Evolutionary conservation across 2,888 invertebrate genomes (phyloP).

Genomic region (Margaritifera margaritifera): DNA sequence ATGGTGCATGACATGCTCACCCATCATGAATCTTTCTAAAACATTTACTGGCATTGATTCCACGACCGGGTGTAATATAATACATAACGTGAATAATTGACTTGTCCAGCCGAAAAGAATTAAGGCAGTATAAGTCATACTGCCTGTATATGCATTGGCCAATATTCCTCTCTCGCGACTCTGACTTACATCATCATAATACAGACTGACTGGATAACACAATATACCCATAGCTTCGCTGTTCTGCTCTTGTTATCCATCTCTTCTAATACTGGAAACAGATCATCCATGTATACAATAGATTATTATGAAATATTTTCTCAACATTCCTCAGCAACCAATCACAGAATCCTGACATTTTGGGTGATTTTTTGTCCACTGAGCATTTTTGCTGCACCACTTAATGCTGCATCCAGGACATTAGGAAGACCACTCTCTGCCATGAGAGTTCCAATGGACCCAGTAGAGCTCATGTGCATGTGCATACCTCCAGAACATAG

Average conservation of each 20-base stretch:
- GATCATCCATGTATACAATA: too few species aligned
- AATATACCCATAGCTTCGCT: conserved; percentile 31
- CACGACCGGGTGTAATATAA: conserved; percentile 39
- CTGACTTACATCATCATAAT: conserved; percentile 36
- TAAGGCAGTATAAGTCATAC: conserved; percentile 38
- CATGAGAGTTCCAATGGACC: conserved; percentile 38
- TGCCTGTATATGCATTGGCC: conserved; percentile 33
- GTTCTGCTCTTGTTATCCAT: conserved; percentile 22
- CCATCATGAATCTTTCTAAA: conserved; percentile 22
- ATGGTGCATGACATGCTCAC: conserved; percentile 44
- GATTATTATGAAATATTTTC: too few species aligned
- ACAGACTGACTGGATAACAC: conserved; percentile 33
- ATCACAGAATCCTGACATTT: conserved; percentile 13
- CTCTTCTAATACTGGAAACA: too few species aligned
- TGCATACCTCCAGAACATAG: conserved; percentile 48
- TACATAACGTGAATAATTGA: conserved; percentile 42
- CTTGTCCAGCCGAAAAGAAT: conserved; percentile 44
- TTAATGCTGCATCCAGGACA: conserved; percentile 33
- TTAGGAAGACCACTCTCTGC: conserved; percentile 39
- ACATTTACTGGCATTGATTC: conserved; percentile 27
- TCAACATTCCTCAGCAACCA: conserved; percentile 20
- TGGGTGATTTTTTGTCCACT: conserved; percentile 45
- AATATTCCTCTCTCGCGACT: conserved; percentile 41
- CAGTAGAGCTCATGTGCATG: conserved; percentile 45
- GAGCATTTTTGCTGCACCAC: conserved; percentile 40